phyloP scores from a whole-genome alignment of 64 coral and sea anemone genomes.

The Dendrophyllia cribrosa region DNA sequence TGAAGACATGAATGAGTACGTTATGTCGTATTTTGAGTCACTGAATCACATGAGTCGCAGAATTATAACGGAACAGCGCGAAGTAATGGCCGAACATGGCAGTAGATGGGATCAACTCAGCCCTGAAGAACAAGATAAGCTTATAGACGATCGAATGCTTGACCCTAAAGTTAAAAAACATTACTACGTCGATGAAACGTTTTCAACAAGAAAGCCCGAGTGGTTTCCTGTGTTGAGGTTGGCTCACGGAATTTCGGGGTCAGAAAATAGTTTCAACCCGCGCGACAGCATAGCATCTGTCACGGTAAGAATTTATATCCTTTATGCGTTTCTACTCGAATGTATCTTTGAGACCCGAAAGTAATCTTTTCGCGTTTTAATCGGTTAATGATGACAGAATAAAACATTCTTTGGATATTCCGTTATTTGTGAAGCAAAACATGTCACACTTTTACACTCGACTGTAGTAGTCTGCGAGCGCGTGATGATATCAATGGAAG shows the following conservation, averaged over 20 bases:
- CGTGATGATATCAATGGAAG: no score
- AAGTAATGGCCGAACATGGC: slow-evolving; percentile 88
- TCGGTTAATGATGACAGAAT: no score
- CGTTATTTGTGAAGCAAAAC: no score
- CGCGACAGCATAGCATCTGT: slow-evolving; percentile 92
- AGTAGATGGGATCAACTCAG: slow-evolving; percentile 83
- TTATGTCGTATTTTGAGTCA: slow-evolving; percentile 89
- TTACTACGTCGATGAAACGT: slow-evolving; percentile 68
- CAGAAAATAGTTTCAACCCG: slow-evolving; percentile 54
- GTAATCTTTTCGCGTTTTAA: no score
- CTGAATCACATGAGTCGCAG: slow-evolving; percentile 93
- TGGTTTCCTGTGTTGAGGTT: slow-evolving; percentile 97
- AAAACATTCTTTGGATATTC: no score
- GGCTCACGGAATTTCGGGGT: slow-evolving; percentile 81
- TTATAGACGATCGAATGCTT: slow-evolving; percentile 91
- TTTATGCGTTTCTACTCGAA: background rate
- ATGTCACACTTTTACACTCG: no score
- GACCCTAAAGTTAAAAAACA: slow-evolving; percentile 79
- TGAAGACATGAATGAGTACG: slow-evolving; percentile 92
- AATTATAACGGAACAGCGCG: slow-evolving; percentile 92
- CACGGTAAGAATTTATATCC: slow-evolving; percentile 59
- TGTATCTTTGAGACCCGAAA: background rate
- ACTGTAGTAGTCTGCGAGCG: no score
- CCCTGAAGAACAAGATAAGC: slow-evolving; percentile 91
- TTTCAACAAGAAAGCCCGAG: slow-evolving; percentile 66